Base-by-base conservation (phyloP, 2,797 vertebrate species). In the Craterocephalus amniculus region DNA sequence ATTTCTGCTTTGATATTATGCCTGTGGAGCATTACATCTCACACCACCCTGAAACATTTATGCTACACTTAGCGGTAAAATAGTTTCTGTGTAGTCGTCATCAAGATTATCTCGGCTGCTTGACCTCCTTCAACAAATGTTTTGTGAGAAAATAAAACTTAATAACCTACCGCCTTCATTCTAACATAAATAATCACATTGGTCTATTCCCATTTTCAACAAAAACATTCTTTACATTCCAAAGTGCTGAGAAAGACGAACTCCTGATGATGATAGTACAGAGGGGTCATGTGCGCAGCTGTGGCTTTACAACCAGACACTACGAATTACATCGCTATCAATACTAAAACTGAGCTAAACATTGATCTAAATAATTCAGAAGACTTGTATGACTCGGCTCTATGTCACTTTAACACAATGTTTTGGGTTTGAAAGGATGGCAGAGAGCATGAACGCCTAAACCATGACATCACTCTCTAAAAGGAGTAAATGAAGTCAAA, bases 221-320 rank as follows among this genome's bases (percentile, higher is more conserved):
- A 88, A 90, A 91, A 89, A 87, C 90, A 94, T 92, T 91, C 88
- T 68, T 76, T 14, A 78, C 80, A 92, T 93, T 89, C 93, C 90
- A 78, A 45, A 78, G 63, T 27, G 65, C 61, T 81, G 76, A 85
- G 66, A 68, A 73, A 71, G 74, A 85, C 73, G 75, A 81, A 83
- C 63, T 40, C 52, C 72, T 52, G 22, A 77, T 58, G 34, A 67
- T 76, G 80, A 81, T 80, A 79, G 89, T 73, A 60, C 76, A 64
- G 52, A 70, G 72, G 58, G 72, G 78, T 81, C 72, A 80, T 34
- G 59, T 70, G 67, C 58, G 34, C 36, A 62, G 78, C 76, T 31
- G 43, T 54, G 26, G 1, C 54, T 45, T 36, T 61, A 43, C 32
- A 24, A 14, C 26, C 26, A 29, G 16, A 54, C 51, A 74, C 65